Percentiles rank a stretch among this genome's conserved stretches.
These are phyloP conservation scores for Odontomyia ornata DNA, from an alignment of 2,888 invertebrate species.

Conservation along the genomic window DNA sequence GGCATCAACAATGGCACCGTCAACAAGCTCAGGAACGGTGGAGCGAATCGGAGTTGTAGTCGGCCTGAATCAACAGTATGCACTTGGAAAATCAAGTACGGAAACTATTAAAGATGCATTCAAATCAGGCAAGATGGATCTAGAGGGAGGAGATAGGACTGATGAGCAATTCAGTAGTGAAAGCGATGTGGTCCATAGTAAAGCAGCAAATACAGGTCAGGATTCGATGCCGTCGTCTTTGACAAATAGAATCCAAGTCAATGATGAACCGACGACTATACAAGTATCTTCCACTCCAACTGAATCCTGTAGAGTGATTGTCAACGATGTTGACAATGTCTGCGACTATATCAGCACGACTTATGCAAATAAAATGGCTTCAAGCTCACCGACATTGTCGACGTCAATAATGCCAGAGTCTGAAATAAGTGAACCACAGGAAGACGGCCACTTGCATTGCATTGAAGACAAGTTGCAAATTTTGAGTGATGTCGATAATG, in stretches of 20 bases:
- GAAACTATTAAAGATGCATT: conserved; percentile 55
- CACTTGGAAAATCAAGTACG: conserved; percentile 51
- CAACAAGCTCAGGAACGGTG: conserved; percentile 44
- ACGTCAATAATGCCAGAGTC: not conserved
- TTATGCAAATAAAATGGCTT: conserved; percentile 30
- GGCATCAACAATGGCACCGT: not conserved
- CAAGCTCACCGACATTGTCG: not conserved
- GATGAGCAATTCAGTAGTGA: conserved; percentile 15
- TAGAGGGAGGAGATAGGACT: not conserved
- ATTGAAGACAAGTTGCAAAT: conserved; percentile 63
- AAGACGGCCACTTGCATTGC: conserved; percentile 44
- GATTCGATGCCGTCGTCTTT: conserved; percentile 29
- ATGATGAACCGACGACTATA: conserved; percentile 21
- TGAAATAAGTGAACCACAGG: conserved; percentile 44
- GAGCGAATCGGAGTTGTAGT: conserved; percentile 47
- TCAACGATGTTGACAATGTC: conserved; percentile 6
- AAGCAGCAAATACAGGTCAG: conserved; percentile 13
- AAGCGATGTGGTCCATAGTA: not conserved
- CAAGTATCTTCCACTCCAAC: conserved; percentile 16
- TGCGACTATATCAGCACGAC: not conserved
- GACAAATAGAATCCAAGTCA: conserved; percentile 44
- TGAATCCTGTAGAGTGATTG: conserved; percentile 18
- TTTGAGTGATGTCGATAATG: conserved; percentile 64
- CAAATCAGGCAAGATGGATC: conserved; percentile 52
- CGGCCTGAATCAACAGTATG: conserved; percentile 53